A percentile compares a stretch with the other conserved stretches of the same genome.
Conservation (phyloP, 2,113 vertebrate genomes). For the Gobiocypris rarus region DNA sequence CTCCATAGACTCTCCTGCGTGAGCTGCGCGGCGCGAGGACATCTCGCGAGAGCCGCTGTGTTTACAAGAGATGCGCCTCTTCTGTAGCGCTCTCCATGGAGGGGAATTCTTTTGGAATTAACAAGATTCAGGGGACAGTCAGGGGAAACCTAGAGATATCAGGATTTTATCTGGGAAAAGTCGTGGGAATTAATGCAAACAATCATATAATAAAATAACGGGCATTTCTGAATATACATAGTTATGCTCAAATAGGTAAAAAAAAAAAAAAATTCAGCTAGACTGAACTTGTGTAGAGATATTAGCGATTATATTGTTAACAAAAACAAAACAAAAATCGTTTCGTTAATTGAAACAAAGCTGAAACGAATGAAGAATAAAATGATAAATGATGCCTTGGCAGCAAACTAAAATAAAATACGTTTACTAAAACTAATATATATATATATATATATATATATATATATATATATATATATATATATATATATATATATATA, state of each 20-base stretch:
- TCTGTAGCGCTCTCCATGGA: not conserved
- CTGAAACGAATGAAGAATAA: too few species aligned
- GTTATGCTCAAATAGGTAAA: not conserved
- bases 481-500: too few species aligned
- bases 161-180: not conserved
- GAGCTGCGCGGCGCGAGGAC: slow-evolving; percentile 57
- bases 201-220: not conserved
- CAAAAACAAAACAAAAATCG: too few species aligned
- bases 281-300: too few species aligned
- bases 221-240: not conserved
- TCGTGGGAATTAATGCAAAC: not conserved
- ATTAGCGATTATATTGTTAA: too few species aligned
- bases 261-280: too few species aligned
- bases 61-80: not conserved
- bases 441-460: too few species aligned
- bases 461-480: too few species aligned
- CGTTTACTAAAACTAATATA: too few species aligned
- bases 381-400: too few species aligned
- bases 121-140: slow-evolving; percentile 3
- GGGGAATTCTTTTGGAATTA: not conserved
- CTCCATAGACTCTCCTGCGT: slow-evolving; percentile 57
- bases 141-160: not conserved
- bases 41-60: slow-evolving; percentile 70
- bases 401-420: too few species aligned
- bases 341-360: too few species aligned